Conservation (phyloP, 2,113 vertebrate species). For the Myocastor coypus region DNA sequence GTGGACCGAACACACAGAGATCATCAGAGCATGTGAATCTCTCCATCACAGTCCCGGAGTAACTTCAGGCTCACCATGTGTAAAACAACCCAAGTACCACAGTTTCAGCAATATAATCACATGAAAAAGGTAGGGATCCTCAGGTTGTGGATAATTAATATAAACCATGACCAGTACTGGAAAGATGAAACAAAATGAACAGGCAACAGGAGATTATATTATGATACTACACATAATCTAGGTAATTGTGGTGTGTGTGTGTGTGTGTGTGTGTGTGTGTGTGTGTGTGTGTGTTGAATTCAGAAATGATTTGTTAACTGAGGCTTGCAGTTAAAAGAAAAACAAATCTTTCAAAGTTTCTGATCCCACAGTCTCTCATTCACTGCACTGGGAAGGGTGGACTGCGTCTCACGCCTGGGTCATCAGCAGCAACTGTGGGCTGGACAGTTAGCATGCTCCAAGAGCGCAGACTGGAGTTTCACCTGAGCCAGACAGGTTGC, state of each 20-base stretch:
- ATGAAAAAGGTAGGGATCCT: neutral
- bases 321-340: neutral
- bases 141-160: neutral
- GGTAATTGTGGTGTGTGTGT: neutral
- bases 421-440: neutral
- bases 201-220: neutral
- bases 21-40: neutral
- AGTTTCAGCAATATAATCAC: neutral
- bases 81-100: neutral
- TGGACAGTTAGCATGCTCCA: neutral
- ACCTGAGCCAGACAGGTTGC: neutral
- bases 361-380: neutral
- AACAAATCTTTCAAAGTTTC: neutral
- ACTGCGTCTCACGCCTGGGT: neutral
- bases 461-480: neutral
- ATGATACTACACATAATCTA: neutral
- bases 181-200: neutral
- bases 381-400: neutral
- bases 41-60: neutral
- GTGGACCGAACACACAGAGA: neutral
- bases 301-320: conserved; percentile 19
- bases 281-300: neutral
- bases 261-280: no score
- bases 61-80: neutral
- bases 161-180: neutral